Conservation (phyloP, 1,140 invertebrate species). For the Agrypnia vestita region DNA sequence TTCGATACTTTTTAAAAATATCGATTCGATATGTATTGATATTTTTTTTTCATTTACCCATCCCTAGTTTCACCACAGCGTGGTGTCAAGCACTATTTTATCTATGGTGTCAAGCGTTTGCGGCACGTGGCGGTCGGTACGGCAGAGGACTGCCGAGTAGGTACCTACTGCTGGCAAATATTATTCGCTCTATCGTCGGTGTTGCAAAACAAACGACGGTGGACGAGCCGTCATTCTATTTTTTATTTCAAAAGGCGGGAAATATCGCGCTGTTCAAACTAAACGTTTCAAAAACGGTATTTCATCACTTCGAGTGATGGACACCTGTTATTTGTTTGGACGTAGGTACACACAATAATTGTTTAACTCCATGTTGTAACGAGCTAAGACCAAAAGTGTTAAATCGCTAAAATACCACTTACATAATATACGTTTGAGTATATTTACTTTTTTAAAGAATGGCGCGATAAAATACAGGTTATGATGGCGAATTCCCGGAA, state of each 20-base stretch:
- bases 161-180: background rate
- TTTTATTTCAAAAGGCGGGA: background rate
- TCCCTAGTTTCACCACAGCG: background rate
- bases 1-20: too few species aligned
- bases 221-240: background rate
- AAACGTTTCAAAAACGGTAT: background rate
- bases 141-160: too few species aligned
- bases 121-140: background rate
- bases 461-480: background rate
- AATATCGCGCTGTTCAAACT: background rate
- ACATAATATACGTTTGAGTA: background rate
- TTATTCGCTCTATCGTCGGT: conserved; percentile 12
- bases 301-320: background rate
- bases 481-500: background rate
- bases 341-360: background rate
- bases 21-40: too few species aligned
- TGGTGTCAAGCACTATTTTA: too few species aligned
- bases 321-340: conserved; percentile 9
- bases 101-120: too few species aligned
- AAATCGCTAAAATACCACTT: background rate
- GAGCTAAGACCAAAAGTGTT: too few species aligned
- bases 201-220: conserved; percentile 21
- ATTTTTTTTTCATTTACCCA: too few species aligned
- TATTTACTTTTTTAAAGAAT: background rate
- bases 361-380: background rate